phyloP scores from a whole-genome alignment of 1,140 invertebrate genomes.

The Cataglyphis hispanica region DNA sequence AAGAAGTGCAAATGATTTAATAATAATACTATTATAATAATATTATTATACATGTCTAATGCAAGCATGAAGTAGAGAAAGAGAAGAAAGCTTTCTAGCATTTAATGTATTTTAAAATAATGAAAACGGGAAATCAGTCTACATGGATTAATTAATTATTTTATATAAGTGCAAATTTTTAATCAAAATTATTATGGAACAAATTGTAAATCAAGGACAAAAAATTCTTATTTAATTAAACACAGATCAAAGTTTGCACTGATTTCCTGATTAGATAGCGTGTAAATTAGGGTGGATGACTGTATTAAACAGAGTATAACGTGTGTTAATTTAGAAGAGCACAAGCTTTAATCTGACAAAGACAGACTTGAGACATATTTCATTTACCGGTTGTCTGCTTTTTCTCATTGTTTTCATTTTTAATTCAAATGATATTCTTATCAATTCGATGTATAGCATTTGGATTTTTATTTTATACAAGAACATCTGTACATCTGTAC shows the following conservation, averaged over 20 bases:
- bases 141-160: neutral
- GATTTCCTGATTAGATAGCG: slow-evolving; percentile 23
- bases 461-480: slow-evolving; percentile 22
- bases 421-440: slow-evolving; percentile 17
- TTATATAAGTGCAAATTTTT: neutral
- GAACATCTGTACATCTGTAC: neutral
- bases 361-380: neutral
- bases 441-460: neutral
- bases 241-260: neutral
- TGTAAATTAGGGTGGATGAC: slow-evolving; percentile 23
- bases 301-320: slow-evolving; percentile 6
- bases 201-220: neutral
- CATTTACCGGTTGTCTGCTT: neutral
- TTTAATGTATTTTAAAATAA: slow-evolving; percentile 17
- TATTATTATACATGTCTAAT: slow-evolving; percentile 10
- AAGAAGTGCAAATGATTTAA: neutral
- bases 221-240: neutral
- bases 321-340: slow-evolving; percentile 1
- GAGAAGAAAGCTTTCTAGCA: slow-evolving; percentile 32
- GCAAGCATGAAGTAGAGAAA: slow-evolving; percentile 34
- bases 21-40: no score
- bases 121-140: slow-evolving; percentile 37
- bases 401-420: slow-evolving; percentile 40
- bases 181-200: neutral
- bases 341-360: neutral